Evolutionary conservation across 2,113 vertebrate species (phyloP), one percentile per base, ranked within the genome.

Genomic region (Picathartes gymnocephalus): DNA sequence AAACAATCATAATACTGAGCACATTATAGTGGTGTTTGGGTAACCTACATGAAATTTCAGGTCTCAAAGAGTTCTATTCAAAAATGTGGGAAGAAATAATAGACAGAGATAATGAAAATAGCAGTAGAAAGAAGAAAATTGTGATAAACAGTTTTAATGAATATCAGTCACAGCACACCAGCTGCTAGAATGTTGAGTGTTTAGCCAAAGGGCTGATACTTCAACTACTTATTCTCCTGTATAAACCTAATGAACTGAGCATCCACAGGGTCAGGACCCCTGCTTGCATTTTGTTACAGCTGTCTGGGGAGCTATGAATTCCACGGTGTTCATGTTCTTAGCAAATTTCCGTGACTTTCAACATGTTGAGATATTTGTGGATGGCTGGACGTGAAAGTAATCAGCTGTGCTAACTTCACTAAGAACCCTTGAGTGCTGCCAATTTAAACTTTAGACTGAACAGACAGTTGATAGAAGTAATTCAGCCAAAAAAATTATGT

Each of bases 391-490:
- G 4, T 80, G 86, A 92, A 94, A 86, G 62, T 56, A 92, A 88
- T 95, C 86, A 91, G 40, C 84, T 87, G 78, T 82, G 65, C 54
- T 95, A 87, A 80, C 60, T 92, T 92, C 69, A 72, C 40, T 42
- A 50, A 86, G 69, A 81, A 15, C 33, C 6, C 22, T 20, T 51
- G 48, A 85, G 39, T 28, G 17, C 19, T 90, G 87, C 87, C 91
- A 95, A 77, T 82, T 92, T 54, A 92, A 95, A 96, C 84, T 91
- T 76, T 56, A 66, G 58, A 33, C 62, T 90, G 65, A 89, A 70
- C 47, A 93, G 78, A 65, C 24, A 56, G 68, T 8, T 65, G 45
- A 82, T 47, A 54, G 66, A 82, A 94, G 33, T 35, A 77, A 77
- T 61, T 92, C 30, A 44, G 89, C 45, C 50, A 77, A 91, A 85